phyloP scores from a whole-genome alignment of 2,113 vertebrate genomes.

The Noctilio leporinus region DNA sequence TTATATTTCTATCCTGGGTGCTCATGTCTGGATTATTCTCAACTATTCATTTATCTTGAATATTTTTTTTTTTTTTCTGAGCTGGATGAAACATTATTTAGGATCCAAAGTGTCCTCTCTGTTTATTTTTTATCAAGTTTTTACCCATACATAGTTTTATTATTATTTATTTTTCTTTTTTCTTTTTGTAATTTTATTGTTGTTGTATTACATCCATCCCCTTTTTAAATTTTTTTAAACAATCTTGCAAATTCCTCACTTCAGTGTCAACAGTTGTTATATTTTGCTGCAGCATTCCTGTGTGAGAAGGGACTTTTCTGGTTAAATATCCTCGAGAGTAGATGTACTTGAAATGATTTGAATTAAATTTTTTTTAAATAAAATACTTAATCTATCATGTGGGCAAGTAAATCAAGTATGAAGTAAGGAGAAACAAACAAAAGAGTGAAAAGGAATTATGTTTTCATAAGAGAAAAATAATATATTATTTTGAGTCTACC shows the following conservation, averaged over 20 bases:
- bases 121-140: too few species aligned
- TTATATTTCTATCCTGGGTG: background rate
- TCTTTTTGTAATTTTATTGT: too few species aligned
- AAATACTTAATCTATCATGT: slow-evolving; percentile 26
- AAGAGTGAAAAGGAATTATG: background rate
- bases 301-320: background rate
- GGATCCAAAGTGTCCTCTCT: too few species aligned
- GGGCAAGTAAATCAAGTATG: slow-evolving; percentile 12
- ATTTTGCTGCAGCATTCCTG: background rate
- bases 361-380: slow-evolving; percentile 12
- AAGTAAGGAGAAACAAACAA: background rate
- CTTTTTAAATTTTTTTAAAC: background rate
- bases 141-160: too few species aligned
- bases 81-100: too few species aligned
- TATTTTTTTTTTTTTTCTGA: too few species aligned
- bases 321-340: slow-evolving; percentile 15
- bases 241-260: background rate
- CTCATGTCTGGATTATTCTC: background rate
- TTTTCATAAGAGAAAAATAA: background rate
- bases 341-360: slow-evolving; percentile 14
- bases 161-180: too few species aligned
- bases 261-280: background rate
- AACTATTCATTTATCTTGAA: background rate
- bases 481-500: background rate
- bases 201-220: too few species aligned